phyloP scores from a whole-genome alignment of 2,113 vertebrate genomes.

The Hippoglossus stenolepis region DNA sequence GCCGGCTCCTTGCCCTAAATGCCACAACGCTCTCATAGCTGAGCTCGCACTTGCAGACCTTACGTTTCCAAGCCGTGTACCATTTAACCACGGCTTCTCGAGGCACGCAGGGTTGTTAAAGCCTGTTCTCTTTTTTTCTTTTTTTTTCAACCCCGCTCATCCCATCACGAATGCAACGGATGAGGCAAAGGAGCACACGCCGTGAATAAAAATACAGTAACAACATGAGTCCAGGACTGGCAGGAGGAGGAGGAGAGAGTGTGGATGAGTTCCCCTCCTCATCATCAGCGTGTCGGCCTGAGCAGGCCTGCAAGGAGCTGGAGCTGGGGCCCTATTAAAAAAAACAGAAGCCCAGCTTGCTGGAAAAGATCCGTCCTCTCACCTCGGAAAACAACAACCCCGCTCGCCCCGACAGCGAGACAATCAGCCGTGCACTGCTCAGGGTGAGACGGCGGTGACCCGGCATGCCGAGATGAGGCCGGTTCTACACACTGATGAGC shows the following conservation, averaged over 20 bases:
- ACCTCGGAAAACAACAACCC: conserved; percentile 70
- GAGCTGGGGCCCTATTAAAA: conserved; percentile 75
- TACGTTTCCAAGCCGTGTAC: conserved; percentile 58
- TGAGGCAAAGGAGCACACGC: conserved; percentile 38
- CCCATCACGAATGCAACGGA: conserved; percentile 57
- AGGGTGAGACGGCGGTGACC: conserved; percentile 74
- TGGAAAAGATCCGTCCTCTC: conserved; percentile 63
- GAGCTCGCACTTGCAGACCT: conserved; percentile 53
- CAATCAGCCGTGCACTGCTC: conserved; percentile 76
- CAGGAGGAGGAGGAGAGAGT: conserved; percentile 53
- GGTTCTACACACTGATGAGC: conserved; percentile 78
- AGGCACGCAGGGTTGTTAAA: conserved; percentile 56
- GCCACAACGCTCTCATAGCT: conserved; percentile 58
- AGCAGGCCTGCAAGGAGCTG: conserved; percentile 62
- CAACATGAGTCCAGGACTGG: conserved; percentile 58
- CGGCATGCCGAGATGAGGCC: conserved; percentile 67
- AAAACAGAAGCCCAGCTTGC: conserved; percentile 62
- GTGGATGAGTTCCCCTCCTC: conserved; percentile 55
- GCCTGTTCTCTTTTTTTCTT: conserved; percentile 4
- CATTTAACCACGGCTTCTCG: conserved; percentile 65
- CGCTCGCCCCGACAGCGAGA: conserved; percentile 72
- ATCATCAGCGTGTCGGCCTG: conserved; percentile 62
- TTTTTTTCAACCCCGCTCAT: background rate
- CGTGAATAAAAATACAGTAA: conserved; percentile 64
- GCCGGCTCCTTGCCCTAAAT: conserved; percentile 72